Base-by-base conservation (phyloP, 1,140 invertebrate species). In the Cydia splendana region DNA sequence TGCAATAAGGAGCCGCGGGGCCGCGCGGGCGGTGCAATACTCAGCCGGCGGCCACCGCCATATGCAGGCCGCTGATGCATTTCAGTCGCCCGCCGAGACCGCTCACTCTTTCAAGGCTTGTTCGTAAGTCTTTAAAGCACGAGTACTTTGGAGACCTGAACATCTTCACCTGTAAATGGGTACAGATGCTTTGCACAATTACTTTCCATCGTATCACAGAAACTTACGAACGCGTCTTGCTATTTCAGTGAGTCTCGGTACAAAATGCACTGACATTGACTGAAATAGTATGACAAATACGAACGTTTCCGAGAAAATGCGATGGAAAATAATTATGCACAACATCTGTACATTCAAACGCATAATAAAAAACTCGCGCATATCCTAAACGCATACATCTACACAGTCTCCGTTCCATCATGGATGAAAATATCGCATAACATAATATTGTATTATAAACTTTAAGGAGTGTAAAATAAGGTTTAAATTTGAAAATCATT, bases 31-130 rank as follows among this genome's bases (percentile, higher is more conserved):
- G 30, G 13, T 10, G 28, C 65, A 67, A 65, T n/a, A 67, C 65
- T 67, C 65, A 67, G 65, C 30, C 65, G 9, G 65, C 65, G 65
- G 30, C 65, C 65, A 10, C 28, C 65, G 65, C 65, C 65, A 34
- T 34, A 67, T 24, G 57, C 57, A 62, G 57, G 57, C 57, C 57
- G 57, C 57, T 20, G 57, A 20, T 62, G 57, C 57, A 24, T 62
- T 18, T 62, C 18, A 18, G 57, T 4, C 57, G 57, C 20, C 57
- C 57, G 57, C 57, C 2, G 20, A 20, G 20, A 62, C 57, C 24
- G 18, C 18, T 62, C 57, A 24, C 57, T 53, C 51, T 12, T 62
- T 12, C 57, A 24, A 62, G 4, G 6, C 51, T 13, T 53, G 18
- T 20, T 5, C 4, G 18, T 62, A 24, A n/a, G 6, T 1, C 18